Evolutionary conservation across 2,113 vertebrate genomes (phyloP).

Genomic region (Boulengerochromis microlepis): DNA sequence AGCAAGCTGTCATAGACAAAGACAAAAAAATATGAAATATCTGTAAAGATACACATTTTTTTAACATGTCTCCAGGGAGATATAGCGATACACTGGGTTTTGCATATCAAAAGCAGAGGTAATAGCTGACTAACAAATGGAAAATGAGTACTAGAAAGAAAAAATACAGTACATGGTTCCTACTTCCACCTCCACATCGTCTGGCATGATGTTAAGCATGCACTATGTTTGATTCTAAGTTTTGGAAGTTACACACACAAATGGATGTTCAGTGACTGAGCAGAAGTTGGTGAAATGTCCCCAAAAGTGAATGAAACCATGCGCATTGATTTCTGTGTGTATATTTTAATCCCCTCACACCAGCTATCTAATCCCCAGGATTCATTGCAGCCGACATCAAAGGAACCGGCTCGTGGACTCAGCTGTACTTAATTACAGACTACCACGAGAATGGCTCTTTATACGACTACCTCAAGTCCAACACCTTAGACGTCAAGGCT

Average conservation of each 20-base stretch:
- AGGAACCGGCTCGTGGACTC: conserved; percentile 97
- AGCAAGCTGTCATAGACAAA: background rate
- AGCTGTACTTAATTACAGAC: conserved; percentile 95
- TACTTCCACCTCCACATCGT: background rate
- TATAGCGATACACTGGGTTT: background rate
- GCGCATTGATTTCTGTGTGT: background rate
- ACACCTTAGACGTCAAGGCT: conserved; percentile 84
- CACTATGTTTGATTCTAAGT: background rate
- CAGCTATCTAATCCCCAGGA: conserved; percentile 62
- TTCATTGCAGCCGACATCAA: conserved; percentile 98
- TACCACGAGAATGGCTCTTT: conserved; percentile 95
- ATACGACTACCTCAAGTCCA: conserved; percentile 94
- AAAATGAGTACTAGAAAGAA: background rate
- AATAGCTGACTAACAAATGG: background rate
- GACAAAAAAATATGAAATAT: background rate
- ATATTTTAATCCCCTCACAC: background rate
- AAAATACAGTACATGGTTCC: background rate
- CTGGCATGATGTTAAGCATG: background rate
- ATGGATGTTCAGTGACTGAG: background rate
- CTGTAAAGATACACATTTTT: background rate
- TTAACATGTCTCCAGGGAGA: background rate
- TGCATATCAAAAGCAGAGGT: background rate
- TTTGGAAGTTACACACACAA: background rate
- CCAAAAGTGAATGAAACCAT: background rate
- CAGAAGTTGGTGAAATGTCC: background rate